Evolutionary conservation across 2,113 vertebrate species (phyloP).

Genomic region (Arvicanthis niloticus): DNA sequence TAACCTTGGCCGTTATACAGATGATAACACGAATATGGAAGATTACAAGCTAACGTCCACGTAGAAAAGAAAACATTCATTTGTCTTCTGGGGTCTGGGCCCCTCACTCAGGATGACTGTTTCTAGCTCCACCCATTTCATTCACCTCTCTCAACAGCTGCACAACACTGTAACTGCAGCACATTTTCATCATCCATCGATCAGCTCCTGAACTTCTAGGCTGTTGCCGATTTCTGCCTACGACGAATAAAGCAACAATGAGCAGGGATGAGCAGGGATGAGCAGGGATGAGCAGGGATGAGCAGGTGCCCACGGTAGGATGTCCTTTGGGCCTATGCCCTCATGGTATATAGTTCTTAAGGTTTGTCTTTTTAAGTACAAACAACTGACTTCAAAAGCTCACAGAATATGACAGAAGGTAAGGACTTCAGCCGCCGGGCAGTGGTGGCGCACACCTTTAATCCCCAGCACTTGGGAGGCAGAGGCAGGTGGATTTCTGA

Average conservation of each 20-base stretch:
- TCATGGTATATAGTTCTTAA: not conserved
- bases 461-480: too few relatives aligned
- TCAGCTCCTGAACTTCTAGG: not conserved
- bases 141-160: not conserved
- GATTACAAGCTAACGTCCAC: not conserved
- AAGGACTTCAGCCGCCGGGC: conserved; percentile 22
- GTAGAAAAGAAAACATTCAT: not conserved
- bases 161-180: not conserved
- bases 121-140: not conserved
- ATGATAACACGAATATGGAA: not conserved
- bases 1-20: not conserved
- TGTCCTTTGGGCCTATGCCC: not conserved
- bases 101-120: not conserved
- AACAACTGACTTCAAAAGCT: conserved; percentile 27
- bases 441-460: too few relatives aligned
- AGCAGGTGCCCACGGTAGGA: not conserved
- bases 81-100: not conserved
- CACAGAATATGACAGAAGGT: not conserved
- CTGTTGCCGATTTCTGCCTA: not conserved
- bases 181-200: not conserved
- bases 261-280: not conserved
- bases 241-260: not conserved
- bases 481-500: too few relatives aligned
- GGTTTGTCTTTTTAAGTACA: conserved; percentile 57
- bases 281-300: not conserved